Conservation (phyloP, 2,113 vertebrate genomes). For the Mastomys natalensis region DNA sequence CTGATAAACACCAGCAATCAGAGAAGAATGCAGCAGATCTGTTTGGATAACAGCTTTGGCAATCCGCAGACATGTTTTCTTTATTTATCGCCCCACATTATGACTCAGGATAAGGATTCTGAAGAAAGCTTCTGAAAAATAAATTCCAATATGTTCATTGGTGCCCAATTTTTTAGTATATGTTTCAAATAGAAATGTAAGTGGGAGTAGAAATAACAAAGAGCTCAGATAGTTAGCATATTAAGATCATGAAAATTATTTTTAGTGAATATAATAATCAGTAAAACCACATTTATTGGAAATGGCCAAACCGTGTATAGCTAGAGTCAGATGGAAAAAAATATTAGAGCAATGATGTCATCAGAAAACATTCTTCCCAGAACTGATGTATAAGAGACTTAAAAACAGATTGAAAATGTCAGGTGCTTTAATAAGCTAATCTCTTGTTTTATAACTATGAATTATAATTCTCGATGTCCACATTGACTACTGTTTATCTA, state of each 20-base stretch:
- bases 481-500: not conserved
- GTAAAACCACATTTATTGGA: not conserved
- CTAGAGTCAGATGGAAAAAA: slow-evolving; percentile 1
- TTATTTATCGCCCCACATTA: not conserved
- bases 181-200: slow-evolving; percentile 46
- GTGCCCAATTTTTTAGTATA: not conserved
- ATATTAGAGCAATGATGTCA: not conserved
- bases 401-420: not conserved
- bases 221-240: not conserved
- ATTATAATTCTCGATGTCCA: not conserved
- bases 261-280: not conserved
- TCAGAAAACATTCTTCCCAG: not conserved
- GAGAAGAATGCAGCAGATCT: not conserved
- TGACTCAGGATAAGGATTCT: slow-evolving; percentile 51
- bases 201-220: not conserved
- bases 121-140: slow-evolving; percentile 4
- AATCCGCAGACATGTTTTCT: not conserved
- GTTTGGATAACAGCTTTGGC: not conserved
- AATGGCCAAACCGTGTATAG: not conserved
- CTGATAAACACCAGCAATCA: not conserved
- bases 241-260: slow-evolving; percentile 20
- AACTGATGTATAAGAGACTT: not conserved
- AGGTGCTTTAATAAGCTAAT: not conserved
- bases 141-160: not conserved
- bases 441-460: not conserved